Conservation (phyloP, 2,797 vertebrate genomes). For the Sebastes minor region DNA sequence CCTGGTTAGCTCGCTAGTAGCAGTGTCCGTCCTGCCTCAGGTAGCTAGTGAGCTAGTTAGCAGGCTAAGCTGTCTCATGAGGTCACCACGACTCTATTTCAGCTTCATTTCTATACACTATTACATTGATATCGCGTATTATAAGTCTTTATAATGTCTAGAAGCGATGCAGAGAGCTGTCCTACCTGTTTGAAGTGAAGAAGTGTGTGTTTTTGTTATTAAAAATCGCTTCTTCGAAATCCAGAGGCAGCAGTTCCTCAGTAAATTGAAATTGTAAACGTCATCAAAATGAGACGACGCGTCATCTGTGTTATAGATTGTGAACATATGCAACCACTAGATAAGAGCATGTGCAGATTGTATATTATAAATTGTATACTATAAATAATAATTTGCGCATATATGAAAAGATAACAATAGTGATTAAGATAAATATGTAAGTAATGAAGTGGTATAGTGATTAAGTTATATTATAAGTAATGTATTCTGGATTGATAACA, state of each 20-base stretch:
- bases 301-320: background rate
- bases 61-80: constrained; percentile 60
- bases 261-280: constrained; percentile 62
- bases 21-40: background rate
- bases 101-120: background rate
- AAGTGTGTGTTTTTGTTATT: constrained; percentile 18
- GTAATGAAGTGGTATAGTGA: no score
- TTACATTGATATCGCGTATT: background rate
- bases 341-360: no score
- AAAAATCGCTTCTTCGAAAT: constrained; percentile 44
- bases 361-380: no score
- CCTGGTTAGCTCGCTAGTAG: constrained; percentile 11
- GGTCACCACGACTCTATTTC: constrained; percentile 49
- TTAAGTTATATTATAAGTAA: no score
- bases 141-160: background rate
- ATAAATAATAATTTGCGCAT: no score
- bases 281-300: constrained; percentile 66
- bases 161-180: constrained; percentile 10
- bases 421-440: no score
- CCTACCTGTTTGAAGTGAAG: constrained; percentile 70
- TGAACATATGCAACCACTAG: background rate
- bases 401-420: no score
- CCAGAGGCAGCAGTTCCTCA: constrained; percentile 53
- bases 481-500: no score
- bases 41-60: constrained; percentile 49